Percentiles rank a stretch among this genome's conserved stretches.
Evolutionary conservation across 2,888 invertebrate genomes (phyloP).

Genomic region (Hermaeophaga mercurialis): DNA sequence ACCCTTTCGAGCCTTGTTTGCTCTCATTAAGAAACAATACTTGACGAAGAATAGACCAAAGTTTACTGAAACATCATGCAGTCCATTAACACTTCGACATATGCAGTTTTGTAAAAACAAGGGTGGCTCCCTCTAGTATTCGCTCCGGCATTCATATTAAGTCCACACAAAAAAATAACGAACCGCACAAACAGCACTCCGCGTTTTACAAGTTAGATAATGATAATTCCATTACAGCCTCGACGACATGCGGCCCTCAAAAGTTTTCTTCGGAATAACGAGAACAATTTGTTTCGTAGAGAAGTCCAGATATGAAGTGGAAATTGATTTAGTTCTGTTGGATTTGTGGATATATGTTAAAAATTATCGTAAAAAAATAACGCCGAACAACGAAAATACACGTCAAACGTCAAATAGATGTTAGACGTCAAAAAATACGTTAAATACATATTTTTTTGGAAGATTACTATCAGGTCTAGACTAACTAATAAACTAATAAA

Average conservation of each 20-base stretch:
- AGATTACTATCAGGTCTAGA: too few species aligned
- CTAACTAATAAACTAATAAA: too few species aligned
- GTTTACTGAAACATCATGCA: constrained; percentile 34
- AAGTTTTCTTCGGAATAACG: constrained; percentile 2
- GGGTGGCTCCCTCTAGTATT: constrained; percentile 45
- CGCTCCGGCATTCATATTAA: constrained; percentile 46
- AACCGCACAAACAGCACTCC: constrained; percentile 50
- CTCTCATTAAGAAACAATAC: constrained; percentile 29
- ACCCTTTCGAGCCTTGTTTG: constrained; percentile 18
- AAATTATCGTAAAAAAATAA: too few species aligned
- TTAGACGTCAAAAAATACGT: too few species aligned
- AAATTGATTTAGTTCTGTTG: too few species aligned
- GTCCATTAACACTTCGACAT: constrained; percentile 48
- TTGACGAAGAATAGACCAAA: constrained; percentile 21
- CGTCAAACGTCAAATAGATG: too few species aligned
- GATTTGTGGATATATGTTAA: too few species aligned
- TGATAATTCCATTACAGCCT: constrained; percentile 52
- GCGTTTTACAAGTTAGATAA: constrained; percentile 53
- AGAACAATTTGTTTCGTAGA: too few species aligned
- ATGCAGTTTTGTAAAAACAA: constrained; percentile 51
- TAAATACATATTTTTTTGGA: too few species aligned
- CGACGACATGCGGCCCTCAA: constrained; percentile 24
- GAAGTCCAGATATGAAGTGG: too few species aligned
- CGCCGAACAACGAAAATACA: too few species aligned
- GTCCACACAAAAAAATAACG: constrained; percentile 51